Percentiles rank a stretch among this genome's conserved stretches.
Conservation (phyloP, 1,140 invertebrate genomes). For the Zaprionus taronus region DNA sequence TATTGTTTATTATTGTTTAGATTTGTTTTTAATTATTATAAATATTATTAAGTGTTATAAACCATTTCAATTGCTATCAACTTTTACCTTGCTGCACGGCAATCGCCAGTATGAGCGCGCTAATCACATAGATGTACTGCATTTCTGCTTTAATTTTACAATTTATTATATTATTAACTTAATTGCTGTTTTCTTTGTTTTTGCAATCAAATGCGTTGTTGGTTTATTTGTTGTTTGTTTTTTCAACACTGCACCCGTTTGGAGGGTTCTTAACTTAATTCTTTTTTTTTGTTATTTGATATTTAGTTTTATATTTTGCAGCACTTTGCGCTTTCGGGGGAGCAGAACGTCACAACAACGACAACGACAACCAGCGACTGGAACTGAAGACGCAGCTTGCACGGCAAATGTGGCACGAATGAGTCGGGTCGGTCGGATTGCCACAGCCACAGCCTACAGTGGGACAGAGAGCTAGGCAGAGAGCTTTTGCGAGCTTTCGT, state of each 20-base stretch:
- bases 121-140: slow-evolving; percentile 80
- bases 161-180: slow-evolving; percentile 22
- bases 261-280: slow-evolving; percentile 7
- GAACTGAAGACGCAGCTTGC: slow-evolving; percentile 64
- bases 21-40: neutral
- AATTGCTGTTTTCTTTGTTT: slow-evolving; percentile 2
- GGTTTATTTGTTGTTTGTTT: neutral
- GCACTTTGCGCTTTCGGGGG: slow-evolving; percentile 28
- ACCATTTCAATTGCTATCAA: neutral
- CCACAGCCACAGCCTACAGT: neutral
- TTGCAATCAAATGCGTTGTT: neutral
- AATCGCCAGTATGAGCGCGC: slow-evolving; percentile 74
- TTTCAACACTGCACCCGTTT: slow-evolving; percentile 4
- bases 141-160: slow-evolving; percentile 49
- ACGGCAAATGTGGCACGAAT: slow-evolving; percentile 65
- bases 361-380: slow-evolving; percentile 74
- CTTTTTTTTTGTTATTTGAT: slow-evolving; percentile 4
- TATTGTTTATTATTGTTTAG: slow-evolving; percentile 9
- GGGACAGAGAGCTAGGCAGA: neutral
- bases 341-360: slow-evolving; percentile 55
- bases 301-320: slow-evolving; percentile 31
- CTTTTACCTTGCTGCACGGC: slow-evolving; percentile 76
- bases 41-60: neutral
- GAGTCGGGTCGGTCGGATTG: slow-evolving; percentile 32
- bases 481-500: slow-evolving; percentile 37